Percentiles rank a stretch among this genome's conserved stretches.
phyloP scores from a whole-genome alignment of 2,797 vertebrate species.

The Sciurus vulgaris region DNA sequence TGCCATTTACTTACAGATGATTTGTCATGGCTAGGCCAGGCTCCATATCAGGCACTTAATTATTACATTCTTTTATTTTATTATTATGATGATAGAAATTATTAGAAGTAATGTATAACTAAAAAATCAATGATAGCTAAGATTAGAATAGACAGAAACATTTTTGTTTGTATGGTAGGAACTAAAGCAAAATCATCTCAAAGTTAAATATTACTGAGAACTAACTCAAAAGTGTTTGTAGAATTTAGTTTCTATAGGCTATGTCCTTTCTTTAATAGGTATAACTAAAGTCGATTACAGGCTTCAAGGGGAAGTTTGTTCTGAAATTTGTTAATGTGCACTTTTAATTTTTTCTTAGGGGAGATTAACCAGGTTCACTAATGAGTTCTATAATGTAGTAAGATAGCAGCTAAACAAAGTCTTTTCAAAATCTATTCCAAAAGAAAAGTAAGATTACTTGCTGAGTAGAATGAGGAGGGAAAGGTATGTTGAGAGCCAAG shows the following conservation, averaged over 20 bases:
- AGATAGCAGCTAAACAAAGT: neutral
- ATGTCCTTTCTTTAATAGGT: neutral
- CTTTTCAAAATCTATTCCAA: neutral
- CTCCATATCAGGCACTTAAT: neutral
- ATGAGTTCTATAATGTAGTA: neutral
- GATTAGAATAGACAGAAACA: neutral
- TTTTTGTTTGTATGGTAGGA: neutral
- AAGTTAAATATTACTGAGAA: neutral
- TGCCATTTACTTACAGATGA: neutral
- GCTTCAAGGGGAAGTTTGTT: neutral
- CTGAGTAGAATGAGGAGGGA: neutral
- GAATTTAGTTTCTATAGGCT: neutral
- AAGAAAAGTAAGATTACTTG: neutral
- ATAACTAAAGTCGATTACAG: neutral
- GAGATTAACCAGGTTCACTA: neutral
- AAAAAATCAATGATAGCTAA: neutral
- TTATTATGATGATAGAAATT: neutral
- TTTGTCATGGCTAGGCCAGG: neutral
- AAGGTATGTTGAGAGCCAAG: neutral
- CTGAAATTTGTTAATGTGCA: no score
- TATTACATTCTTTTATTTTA: neutral
- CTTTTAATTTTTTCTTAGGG: neutral
- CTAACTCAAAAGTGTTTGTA: neutral
- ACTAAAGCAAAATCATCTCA: neutral
- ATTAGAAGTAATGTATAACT: neutral